phyloP scores from a whole-genome alignment of 2,113 vertebrate species.

The Toxostoma redivivum region DNA sequence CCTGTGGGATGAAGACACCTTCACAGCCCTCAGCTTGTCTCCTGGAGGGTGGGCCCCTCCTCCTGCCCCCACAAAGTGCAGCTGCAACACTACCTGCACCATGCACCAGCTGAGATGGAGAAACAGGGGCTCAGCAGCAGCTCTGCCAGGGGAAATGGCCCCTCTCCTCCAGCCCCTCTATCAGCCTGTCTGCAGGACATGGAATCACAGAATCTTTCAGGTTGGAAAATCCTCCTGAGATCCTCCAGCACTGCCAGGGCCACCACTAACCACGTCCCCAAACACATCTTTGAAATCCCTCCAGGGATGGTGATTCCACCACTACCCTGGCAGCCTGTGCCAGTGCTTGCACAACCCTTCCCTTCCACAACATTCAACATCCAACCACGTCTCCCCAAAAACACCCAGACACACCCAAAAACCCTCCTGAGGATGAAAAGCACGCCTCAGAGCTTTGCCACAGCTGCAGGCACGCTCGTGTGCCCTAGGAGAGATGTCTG shows the following conservation, averaged over 20 bases:
- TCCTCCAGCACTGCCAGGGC: neutral
- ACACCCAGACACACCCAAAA: neutral
- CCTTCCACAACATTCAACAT: neutral
- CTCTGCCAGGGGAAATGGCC: neutral
- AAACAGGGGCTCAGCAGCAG: neutral
- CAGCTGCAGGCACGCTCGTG: neutral
- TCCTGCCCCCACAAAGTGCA: neutral
- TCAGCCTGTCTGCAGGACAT: neutral
- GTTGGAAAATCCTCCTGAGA: neutral
- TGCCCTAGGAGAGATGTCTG: neutral
- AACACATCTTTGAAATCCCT: neutral
- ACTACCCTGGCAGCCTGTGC: neutral
- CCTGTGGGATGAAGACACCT: neutral
- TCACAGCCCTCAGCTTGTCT: neutral
- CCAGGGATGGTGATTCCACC: neutral
- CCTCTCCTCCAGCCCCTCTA: neutral
- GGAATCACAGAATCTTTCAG: too few relatives aligned
- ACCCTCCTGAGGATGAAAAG: neutral
- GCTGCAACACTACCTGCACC: neutral
- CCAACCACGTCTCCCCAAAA: neutral
- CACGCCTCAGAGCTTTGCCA: fast-evolving
- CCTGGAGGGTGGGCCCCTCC: neutral
- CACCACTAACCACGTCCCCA: neutral
- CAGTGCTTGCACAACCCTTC: neutral
- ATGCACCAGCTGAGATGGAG: neutral